Conservation (phyloP, 92 coral and sea anemone species). For the Bergia puertoricense region DNA sequence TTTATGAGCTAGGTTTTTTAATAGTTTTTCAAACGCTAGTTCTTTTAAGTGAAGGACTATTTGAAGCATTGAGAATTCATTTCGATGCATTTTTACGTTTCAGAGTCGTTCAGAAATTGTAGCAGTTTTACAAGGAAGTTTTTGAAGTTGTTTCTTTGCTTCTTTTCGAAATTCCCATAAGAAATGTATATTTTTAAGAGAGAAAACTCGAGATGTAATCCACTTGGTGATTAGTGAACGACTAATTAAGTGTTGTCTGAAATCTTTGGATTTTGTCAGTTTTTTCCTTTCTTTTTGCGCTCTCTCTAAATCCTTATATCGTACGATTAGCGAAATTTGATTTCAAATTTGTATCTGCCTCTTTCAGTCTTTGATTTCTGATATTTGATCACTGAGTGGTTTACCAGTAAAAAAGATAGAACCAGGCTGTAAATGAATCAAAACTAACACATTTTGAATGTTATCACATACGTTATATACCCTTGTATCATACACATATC, state of each 20-base stretch:
- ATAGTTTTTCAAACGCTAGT: constrained; percentile 27
- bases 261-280: background rate
- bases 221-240: background rate
- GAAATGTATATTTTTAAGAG: constrained; percentile 5
- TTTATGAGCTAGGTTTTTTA: constrained; percentile 35
- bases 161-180: background rate
- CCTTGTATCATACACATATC: constrained; percentile 10
- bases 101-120: background rate
- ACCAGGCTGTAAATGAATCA: background rate
- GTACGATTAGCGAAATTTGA: background rate
- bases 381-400: constrained; percentile 10
- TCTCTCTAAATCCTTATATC: background rate
- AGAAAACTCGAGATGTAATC: background rate
- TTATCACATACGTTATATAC: background rate
- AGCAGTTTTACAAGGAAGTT: constrained; percentile 4
- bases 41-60: background rate
- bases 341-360: background rate
- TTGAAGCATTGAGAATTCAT: background rate
- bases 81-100: background rate
- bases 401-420: background rate
- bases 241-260: background rate
- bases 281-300: too few species aligned
- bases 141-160: background rate
- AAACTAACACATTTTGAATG: background rate
- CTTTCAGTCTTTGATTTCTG: background rate